phyloP scores from a whole-genome alignment of 2,113 vertebrate genomes.

The Dermatemys mawii region DNA sequence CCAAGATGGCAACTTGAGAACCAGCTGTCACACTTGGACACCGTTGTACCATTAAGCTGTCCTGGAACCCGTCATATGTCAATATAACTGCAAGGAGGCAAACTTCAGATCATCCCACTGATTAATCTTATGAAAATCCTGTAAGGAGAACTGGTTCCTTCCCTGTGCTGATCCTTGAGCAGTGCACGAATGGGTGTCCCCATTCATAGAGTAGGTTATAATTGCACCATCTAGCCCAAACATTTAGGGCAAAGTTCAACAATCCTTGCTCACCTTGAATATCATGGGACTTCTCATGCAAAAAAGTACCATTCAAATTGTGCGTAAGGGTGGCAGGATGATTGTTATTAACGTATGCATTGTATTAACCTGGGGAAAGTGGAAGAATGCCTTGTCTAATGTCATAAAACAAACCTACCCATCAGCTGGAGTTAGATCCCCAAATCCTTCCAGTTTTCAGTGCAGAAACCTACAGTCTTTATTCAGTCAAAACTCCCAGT shows the following conservation, averaged over 20 bases:
- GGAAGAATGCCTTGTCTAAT: neutral
- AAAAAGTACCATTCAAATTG: neutral
- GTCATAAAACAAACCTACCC: neutral
- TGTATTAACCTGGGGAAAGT: neutral
- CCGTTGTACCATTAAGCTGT: neutral
- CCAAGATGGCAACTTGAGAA: neutral
- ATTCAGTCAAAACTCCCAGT: neutral
- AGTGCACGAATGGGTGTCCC: neutral
- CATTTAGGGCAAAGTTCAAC: rapidly evolving
- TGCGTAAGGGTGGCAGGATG: neutral
- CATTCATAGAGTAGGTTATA: rapidly evolving
- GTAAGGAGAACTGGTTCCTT: neutral
- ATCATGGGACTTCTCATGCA: neutral
- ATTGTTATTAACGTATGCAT: neutral
- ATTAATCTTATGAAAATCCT: neutral
- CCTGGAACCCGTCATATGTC: neutral
- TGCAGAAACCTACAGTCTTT: constrained; percentile 24
- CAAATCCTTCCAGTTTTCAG: constrained; percentile 9
- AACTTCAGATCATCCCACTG: neutral
- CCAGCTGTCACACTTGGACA: neutral
- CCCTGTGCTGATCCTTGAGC: neutral
- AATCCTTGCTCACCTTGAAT: rapidly evolving
- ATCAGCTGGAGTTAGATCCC: neutral
- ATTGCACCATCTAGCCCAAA: rapidly evolving
- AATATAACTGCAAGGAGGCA: neutral